phyloP scores from a whole-genome alignment of 2,113 vertebrate genomes.

The Brienomyrus longianalis region DNA sequence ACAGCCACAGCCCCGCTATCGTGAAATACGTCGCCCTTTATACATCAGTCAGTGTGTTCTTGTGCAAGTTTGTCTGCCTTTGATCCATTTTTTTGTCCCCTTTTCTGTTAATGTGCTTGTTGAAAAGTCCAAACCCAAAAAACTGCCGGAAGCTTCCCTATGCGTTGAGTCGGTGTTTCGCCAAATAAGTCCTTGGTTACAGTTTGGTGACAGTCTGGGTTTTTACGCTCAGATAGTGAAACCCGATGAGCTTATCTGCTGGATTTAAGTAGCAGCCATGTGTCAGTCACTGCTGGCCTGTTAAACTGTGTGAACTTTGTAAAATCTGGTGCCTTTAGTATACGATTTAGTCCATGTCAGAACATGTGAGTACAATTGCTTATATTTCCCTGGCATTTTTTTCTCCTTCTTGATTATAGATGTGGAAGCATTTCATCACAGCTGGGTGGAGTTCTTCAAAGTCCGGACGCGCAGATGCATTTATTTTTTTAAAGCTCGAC shows the following conservation, averaged over 20 bases:
- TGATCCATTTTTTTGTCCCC: neutral
- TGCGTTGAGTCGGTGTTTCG: neutral
- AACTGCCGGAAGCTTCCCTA: neutral
- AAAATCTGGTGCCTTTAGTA: neutral
- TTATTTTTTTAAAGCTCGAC: neutral
- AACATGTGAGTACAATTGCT: neutral
- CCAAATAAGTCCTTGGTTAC: neutral
- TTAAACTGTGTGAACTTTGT: neutral
- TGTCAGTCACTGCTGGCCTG: neutral
- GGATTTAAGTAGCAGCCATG: neutral
- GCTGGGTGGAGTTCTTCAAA: neutral
- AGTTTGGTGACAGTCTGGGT: neutral
- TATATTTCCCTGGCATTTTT: neutral
- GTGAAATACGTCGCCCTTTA: neutral
- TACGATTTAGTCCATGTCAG: neutral
- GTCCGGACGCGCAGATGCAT: neutral
- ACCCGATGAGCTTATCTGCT: neutral
- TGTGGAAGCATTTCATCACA: neutral
- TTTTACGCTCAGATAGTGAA: neutral
- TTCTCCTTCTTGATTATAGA: neutral
- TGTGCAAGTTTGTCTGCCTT: neutral
- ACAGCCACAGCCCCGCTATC: neutral
- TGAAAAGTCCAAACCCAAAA: neutral
- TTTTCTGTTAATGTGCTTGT: neutral
- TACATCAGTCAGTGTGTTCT: neutral